phyloP scores from a whole-genome alignment of 2,888 invertebrate species.

The Drosophila mimica region DNA sequence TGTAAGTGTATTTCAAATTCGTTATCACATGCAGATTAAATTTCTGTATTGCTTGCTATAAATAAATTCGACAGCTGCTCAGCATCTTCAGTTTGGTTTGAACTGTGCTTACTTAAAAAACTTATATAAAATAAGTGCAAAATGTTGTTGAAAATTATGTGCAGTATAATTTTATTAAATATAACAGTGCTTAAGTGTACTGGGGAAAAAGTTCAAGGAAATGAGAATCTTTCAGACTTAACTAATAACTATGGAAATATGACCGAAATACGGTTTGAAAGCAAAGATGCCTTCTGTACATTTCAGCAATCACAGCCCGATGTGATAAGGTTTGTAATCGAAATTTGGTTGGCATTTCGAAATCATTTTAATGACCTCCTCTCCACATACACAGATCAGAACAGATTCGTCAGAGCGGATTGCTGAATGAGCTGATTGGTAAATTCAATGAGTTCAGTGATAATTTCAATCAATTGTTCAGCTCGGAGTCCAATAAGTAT shows the following conservation, averaged over 20 bases:
- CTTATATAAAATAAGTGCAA: not conserved
- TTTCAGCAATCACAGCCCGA: conserved; percentile 14
- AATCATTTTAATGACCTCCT: not conserved
- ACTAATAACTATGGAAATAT: conserved; percentile 26
- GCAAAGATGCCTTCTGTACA: conserved; percentile 4
- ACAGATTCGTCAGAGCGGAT: conserved; percentile 20
- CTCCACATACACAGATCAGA: conserved; percentile 14
- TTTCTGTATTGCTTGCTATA: not conserved
- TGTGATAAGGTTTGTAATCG: conserved; percentile 19
- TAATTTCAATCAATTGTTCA: conserved; percentile 8
- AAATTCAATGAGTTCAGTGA: too few relatives aligned
- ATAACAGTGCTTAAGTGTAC: not conserved
- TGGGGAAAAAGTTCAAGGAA: not conserved
- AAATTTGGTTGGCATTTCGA: not conserved
- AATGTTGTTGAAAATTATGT: conserved; percentile 10
- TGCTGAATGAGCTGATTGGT: conserved; percentile 11
- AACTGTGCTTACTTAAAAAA: not conserved
- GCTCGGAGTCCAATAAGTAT: conserved; percentile 6
- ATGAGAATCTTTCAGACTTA: conserved; percentile 15
- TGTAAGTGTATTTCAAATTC: not conserved
- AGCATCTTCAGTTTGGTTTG: conserved; percentile 10
- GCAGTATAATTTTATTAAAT: conserved; percentile 3
- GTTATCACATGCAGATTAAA: not conserved
- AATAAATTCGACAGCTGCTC: not conserved
- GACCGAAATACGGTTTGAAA: conserved; percentile 28